Base-by-base conservation (phyloP, 2,113 vertebrate species). In the Tiliqua scincoides region DNA sequence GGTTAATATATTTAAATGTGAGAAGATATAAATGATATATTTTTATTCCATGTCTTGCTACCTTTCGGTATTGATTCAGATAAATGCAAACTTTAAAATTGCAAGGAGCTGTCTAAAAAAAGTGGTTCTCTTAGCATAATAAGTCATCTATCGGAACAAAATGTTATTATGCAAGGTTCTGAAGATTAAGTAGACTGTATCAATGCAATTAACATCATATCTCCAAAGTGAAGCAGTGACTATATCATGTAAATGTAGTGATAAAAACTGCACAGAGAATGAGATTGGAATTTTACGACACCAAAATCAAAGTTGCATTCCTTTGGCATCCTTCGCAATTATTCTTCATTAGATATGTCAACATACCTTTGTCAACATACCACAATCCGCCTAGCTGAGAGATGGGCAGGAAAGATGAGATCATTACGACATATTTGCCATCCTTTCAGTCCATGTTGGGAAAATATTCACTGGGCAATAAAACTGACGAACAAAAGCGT, bases 1-100 rank as follows among this genome's bases (percentile, higher is more conserved):
- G 95, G 88, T 95, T 95, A 96, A 96, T 95, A 91, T 84, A 95
- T 94, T 95, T 96, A 94, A 95, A 94, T 95, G 91, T 85, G 92
- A 88, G 85, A 94, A 92, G 87, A 93, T 93, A 90, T 91, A 96
- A 95, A 93, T 94, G 75, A 93, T 91, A 78, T 89, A 82, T 93
- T 94, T 93, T 96, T 95, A 95, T 95, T 90, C 82, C 87, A 85
- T 85, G 77, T 84, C 85, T 94, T 57, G 88, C 92, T 94, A 95
- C 85, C 85, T 93, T 94, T 95, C 65, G 82, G 63, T 90, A 93
- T 85, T 88, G 91, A 72, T 84, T 84, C 82, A 95, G 85, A 92
- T 91, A 95, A 95, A 96, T 88, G 89, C 23, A 93, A 84, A 91
- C 88, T 88, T 93, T 68, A 78, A 91, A 89, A 84, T 75, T 70